phyloP scores from a whole-genome alignment of 2,113 vertebrate genomes.

The Python bivittatus region DNA sequence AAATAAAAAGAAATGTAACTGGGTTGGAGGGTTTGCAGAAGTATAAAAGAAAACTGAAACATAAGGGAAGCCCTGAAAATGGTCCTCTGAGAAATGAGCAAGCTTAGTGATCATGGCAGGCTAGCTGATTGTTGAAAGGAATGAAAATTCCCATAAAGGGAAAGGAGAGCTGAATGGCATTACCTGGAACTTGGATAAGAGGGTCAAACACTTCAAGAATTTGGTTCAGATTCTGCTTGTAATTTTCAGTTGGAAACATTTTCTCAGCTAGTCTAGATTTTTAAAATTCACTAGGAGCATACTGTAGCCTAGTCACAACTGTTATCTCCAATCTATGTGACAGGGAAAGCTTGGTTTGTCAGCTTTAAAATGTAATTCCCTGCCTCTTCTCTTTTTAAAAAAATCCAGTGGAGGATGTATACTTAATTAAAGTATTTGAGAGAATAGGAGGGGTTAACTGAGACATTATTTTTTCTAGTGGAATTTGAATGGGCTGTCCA shows the following conservation, averaged over 20 bases:
- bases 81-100: neutral
- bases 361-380: no score
- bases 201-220: neutral
- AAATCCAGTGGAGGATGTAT: neutral
- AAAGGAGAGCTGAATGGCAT: neutral
- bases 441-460: neutral
- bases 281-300: neutral
- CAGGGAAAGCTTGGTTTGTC: neutral
- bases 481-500: neutral
- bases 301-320: neutral
- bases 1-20: neutral
- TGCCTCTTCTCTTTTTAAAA: no score
- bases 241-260: neutral
- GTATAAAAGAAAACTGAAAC: neutral
- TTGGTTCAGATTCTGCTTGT: neutral
- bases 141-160: neutral
- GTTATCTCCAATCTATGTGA: neutral
- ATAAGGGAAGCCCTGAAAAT: neutral
- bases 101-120: neutral
- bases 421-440: neutral
- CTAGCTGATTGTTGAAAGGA: neutral
- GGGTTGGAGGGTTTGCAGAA: neutral
- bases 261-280: neutral
- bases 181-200: neutral
- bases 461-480: neutral